Percentiles rank a stretch among this genome's conserved stretches.
These are phyloP conservation scores for Imbricaverruca yamaguchii DNA, from an alignment of 2,888 invertebrate genomes.

Conservation along the genomic window DNA sequence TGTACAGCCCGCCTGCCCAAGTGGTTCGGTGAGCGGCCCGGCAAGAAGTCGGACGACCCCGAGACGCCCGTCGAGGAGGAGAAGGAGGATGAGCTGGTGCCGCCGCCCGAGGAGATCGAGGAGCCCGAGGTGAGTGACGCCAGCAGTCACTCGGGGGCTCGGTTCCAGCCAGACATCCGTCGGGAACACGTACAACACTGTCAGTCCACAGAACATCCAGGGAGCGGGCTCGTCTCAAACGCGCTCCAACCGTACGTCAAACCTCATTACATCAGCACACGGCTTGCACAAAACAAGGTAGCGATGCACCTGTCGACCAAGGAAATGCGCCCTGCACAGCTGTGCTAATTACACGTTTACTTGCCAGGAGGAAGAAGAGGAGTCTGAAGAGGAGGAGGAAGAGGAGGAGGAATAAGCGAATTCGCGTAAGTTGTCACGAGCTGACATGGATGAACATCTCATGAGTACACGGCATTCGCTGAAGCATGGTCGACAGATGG, in stretches of 20 bases:
- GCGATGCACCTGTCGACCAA: too few species aligned
- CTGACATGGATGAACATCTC: too few species aligned
- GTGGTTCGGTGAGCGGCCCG: constrained; percentile 92
- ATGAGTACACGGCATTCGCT: too few species aligned
- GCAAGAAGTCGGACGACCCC: constrained; percentile 80
- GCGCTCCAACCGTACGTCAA: too few species aligned
- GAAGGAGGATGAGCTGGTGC: constrained; percentile 59
- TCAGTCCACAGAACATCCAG: too few species aligned
- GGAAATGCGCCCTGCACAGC: too few species aligned
- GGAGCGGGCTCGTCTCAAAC: too few species aligned
- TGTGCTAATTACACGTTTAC: too few species aligned
- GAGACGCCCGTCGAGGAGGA: constrained; percentile 82
- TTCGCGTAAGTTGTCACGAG: not conserved
- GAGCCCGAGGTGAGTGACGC: constrained; percentile 30
- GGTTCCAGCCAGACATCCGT: constrained; percentile 30
- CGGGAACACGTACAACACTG: not conserved
- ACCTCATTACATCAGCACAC: too few species aligned
- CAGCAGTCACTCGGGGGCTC: too few species aligned
- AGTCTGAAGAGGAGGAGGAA: constrained; percentile 59
- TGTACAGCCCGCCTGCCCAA: constrained; percentile 78
- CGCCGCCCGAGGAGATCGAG: constrained; percentile 27
- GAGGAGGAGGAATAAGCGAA: constrained; percentile 36
- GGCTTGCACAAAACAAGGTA: too few species aligned
- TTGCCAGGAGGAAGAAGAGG: constrained; percentile 61
- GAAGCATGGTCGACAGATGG: too few species aligned